Conservation (phyloP, 1,140 invertebrate species). For the Lepidurus apus region DNA sequence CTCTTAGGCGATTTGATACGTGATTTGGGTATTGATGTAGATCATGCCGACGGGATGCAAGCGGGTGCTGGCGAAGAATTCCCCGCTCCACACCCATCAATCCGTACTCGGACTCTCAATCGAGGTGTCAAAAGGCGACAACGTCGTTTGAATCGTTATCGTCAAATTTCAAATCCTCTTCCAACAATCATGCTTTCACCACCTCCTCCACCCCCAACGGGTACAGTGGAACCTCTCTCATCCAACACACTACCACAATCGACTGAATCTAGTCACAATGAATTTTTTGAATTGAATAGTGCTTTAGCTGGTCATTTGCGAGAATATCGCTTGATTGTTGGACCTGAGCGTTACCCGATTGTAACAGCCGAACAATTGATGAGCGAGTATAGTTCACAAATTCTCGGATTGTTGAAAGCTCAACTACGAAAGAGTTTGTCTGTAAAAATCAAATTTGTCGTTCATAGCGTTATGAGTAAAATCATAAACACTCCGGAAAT, state of each 20-base stretch:
- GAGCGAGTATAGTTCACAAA: neutral
- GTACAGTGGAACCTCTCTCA: neutral
- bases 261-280: too few species aligned
- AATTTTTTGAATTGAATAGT: too few species aligned
- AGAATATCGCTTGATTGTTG: neutral
- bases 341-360: neutral
- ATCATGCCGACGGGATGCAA: neutral
- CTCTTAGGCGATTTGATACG: too few species aligned
- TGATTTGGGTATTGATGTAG: too few species aligned
- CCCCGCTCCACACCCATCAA: neutral
- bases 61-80: neutral
- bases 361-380: neutral
- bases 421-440: too few species aligned
- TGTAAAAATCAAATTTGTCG: too few species aligned
- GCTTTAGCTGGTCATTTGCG: neutral
- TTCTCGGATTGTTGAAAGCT: neutral
- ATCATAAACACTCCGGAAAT: too few species aligned
- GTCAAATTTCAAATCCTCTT: neutral
- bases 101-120: neutral
- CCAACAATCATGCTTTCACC: too few species aligned
- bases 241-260: neutral
- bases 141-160: neutral
- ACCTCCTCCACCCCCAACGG: too few species aligned
- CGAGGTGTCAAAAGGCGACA: neutral
- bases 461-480: too few species aligned